These are phyloP conservation scores for Perccottus glenii DNA, from an alignment of 2,113 vertebrate species.

Conservation along the genomic window DNA sequence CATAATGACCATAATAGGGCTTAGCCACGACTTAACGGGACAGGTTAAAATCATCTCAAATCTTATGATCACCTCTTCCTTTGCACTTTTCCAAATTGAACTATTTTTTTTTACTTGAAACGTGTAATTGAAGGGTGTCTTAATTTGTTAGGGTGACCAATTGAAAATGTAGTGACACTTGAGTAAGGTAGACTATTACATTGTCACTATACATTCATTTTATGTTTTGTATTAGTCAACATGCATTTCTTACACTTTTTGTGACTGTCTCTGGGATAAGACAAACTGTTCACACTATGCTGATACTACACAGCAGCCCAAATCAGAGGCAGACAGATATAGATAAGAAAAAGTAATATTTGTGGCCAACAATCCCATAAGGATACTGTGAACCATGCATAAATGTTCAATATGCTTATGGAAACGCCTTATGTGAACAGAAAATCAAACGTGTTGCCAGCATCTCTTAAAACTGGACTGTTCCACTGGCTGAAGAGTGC, in stretches of 20 bases:
- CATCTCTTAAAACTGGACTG: neutral
- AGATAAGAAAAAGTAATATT: conserved; percentile 3
- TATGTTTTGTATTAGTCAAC: neutral
- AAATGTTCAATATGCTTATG: neutral
- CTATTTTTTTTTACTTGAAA: neutral
- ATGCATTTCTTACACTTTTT: neutral
- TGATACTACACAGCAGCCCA: conserved; percentile 1
- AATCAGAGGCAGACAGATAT: conserved; percentile 6
- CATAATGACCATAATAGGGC: conserved; percentile 29
- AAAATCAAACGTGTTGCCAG: neutral
- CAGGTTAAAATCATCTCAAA: neutral
- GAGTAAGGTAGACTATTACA: neutral
- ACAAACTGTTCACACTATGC: neutral
- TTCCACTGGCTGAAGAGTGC: too few species aligned
- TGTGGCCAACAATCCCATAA: neutral
- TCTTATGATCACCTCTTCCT: neutral
- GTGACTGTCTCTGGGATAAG: conserved; percentile 1
- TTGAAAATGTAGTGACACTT: neutral
- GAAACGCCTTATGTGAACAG: neutral
- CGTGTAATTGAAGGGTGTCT: neutral
- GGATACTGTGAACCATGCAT: neutral
- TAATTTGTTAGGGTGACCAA: neutral
- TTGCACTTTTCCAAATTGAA: too few species aligned
- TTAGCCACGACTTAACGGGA: neutral
- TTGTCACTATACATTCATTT: neutral